Evolutionary conservation across 2,113 vertebrate genomes (phyloP).

Genomic region (Cephalophus harveyi): DNA sequence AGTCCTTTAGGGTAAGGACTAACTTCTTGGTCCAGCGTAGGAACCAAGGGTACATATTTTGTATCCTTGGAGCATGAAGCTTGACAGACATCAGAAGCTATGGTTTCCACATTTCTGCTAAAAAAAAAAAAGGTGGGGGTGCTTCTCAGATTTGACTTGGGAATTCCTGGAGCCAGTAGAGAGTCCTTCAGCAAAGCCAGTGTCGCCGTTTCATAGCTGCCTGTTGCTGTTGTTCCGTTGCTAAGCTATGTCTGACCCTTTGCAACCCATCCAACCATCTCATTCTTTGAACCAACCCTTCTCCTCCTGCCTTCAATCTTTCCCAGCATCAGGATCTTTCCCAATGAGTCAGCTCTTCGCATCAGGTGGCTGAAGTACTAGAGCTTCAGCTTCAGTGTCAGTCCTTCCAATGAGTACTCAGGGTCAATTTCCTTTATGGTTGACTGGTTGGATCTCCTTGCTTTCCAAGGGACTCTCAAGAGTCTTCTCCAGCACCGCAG

Average conservation of each 20-base stretch:
- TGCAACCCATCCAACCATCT: neutral
- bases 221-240: neutral
- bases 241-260: neutral
- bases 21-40: neutral
- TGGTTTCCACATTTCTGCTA: neutral
- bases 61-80: fast-evolving
- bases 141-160: neutral
- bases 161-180: neutral
- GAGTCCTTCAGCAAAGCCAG: neutral
- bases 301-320: neutral
- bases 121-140: neutral
- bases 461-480: neutral
- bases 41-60: neutral
- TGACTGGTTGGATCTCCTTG: neutral
- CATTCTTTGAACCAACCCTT: neutral
- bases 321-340: neutral
- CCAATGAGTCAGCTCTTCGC: neutral
- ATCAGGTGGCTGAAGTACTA: neutral
- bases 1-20: neutral
- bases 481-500: neutral
- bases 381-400: neutral
- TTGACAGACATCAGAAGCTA: fast-evolving
- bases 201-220: neutral
- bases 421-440: neutral
- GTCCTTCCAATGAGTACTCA: neutral